Conservation (phyloP, 2,797 vertebrate species). For the Halcyon smyrnensis region DNA sequence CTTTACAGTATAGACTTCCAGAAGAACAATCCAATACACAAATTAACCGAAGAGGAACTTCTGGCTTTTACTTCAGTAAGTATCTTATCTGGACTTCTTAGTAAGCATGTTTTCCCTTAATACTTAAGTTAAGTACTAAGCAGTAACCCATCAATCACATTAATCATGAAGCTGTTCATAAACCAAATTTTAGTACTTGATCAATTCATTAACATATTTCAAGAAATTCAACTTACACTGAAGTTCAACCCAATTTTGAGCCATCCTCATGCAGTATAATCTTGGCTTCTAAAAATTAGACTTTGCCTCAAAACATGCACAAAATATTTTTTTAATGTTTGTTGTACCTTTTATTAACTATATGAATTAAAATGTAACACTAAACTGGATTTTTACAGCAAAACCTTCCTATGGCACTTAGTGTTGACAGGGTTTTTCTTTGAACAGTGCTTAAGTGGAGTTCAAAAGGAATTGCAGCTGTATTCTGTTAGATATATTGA, state of each 20-base stretch:
- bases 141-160: neutral
- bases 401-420: neutral
- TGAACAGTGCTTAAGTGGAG: neutral
- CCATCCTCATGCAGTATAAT: neutral
- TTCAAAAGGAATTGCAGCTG: neutral
- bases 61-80: constrained; percentile 94
- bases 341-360: neutral
- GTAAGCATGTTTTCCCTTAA: neutral
- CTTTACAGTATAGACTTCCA: constrained; percentile 90
- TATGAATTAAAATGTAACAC: neutral
- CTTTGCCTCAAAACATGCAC: neutral
- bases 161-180: neutral
- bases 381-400: neutral
- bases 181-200: neutral
- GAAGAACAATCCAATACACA: constrained; percentile 95
- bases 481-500: neutral
- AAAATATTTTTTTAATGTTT: neutral
- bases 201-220: neutral
- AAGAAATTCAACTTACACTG: neutral
- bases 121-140: neutral
- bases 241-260: neutral
- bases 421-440: neutral
- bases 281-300: neutral
- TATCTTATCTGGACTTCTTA: constrained; percentile 20
- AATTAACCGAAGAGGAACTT: constrained; percentile 92